These are phyloP conservation scores for Phalacrocorax pelagicus DNA, from an alignment of 2,113 vertebrate genomes.

Conservation along the genomic window DNA sequence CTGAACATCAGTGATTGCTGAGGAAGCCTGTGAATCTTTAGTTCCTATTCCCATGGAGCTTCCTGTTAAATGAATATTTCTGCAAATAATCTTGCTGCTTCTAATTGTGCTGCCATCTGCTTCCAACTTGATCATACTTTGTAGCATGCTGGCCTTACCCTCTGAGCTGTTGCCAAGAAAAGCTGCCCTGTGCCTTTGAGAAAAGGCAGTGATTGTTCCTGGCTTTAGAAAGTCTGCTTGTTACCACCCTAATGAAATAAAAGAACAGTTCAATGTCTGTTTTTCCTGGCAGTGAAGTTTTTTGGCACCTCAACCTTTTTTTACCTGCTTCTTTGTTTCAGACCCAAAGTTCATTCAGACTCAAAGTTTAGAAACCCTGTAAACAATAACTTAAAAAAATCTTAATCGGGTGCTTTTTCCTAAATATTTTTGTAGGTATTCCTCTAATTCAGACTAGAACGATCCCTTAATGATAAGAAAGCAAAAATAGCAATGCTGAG, in stretches of 20 bases:
- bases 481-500: not conserved
- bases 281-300: not conserved
- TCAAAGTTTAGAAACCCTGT: not conserved
- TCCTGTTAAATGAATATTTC: not conserved
- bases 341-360: not conserved
- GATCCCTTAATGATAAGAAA: not conserved
- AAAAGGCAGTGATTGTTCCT: not conserved
- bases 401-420: not conserved
- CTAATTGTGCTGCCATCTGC: constrained; percentile 46
- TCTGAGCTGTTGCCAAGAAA: not conserved
- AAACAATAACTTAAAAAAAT: not conserved
- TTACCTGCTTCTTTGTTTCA: not conserved
- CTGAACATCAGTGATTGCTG: not conserved
- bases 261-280: not conserved
- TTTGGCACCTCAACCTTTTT: not conserved
- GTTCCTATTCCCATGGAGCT: not conserved
- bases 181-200: not conserved
- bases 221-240: not conserved
- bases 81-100: not conserved
- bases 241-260: not conserved
- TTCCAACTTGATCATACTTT: not conserved
- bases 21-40: not conserved
- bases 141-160: not conserved
- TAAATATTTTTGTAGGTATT: not conserved
- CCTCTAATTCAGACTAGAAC: not conserved